Percentiles rank a stretch among this genome's conserved stretches.
Evolutionary conservation across 2,797 vertebrate genomes (phyloP).

Genomic region (Buphagus erythrorhynchus): DNA sequence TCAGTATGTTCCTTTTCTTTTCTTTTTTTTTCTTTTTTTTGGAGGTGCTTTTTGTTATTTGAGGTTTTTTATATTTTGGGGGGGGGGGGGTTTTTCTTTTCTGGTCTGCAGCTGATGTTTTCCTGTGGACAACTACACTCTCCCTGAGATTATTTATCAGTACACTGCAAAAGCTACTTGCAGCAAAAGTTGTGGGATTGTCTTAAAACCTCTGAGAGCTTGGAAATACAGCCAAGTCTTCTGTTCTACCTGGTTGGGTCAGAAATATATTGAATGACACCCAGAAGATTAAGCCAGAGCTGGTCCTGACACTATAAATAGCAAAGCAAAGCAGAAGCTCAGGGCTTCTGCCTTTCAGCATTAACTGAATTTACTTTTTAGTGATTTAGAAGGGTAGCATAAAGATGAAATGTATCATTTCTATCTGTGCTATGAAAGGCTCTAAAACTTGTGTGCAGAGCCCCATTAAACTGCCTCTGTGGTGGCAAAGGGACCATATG

Average conservation of each 20-base stretch:
- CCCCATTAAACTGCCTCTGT: neutral
- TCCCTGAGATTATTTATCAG: slow-evolving; percentile 15
- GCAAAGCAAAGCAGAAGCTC: neutral
- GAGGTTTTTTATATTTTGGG: rapidly evolving
- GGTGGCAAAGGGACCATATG: neutral
- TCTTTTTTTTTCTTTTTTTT: too few species aligned
- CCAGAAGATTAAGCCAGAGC: slow-evolving; percentile 29
- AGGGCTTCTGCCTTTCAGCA: slow-evolving; percentile 8
- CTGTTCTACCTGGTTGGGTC: slow-evolving; percentile 21
- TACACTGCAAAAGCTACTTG: neutral
- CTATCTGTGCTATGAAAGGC: neutral
- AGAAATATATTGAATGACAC: slow-evolving; percentile 40
- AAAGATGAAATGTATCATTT: slow-evolving; percentile 53
- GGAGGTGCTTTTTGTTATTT: neutral
- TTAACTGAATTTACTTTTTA: slow-evolving; percentile 14
- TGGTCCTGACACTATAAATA: slow-evolving; percentile 2
- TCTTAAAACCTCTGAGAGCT: slow-evolving; percentile 9
- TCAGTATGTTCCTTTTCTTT: neutral
- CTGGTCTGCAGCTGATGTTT: neutral
- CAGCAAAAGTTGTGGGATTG: neutral
- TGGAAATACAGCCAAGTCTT: slow-evolving; percentile 1
- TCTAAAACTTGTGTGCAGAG: slow-evolving; percentile 5
- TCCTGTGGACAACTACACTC: neutral
- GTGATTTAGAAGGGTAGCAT: slow-evolving; percentile 19
- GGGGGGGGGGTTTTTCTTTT: rapidly evolving